Evolutionary conservation across 2,888 invertebrate genomes (phyloP).

Genomic region (Rhaphigaster nebulosa): DNA sequence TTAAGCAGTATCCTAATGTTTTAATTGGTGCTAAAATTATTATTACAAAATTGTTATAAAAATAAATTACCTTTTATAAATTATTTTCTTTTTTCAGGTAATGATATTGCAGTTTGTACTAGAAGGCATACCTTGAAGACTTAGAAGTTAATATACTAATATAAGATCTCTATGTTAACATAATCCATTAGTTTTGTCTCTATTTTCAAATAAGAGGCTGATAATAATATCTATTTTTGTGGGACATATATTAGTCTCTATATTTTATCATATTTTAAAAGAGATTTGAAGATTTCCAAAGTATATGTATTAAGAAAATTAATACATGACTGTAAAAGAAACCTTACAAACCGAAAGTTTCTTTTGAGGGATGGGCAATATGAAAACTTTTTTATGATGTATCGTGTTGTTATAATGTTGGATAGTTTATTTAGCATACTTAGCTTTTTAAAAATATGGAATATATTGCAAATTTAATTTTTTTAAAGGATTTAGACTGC

Average conservation of each 20-base stretch:
- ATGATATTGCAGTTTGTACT: conserved; percentile 49
- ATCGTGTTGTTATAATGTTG: conserved; percentile 54
- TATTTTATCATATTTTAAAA: conserved; percentile 56
- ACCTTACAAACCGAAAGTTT: conserved; percentile 17
- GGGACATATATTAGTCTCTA: conserved; percentile 59
- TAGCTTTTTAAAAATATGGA: conserved; percentile 55
- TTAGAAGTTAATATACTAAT: conserved; percentile 58
- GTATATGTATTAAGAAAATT: conserved; percentile 9
- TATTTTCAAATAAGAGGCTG: conserved; percentile 56
- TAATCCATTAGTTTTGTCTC: conserved; percentile 60
- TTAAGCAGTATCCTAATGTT: no score
- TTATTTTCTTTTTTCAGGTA: conserved; percentile 39
- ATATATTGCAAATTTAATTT: conserved; percentile 42
- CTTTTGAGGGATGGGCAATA: conserved; percentile 52
- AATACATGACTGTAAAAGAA: conserved; percentile 50
- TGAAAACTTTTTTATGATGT: conserved; percentile 41
- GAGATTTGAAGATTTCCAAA: conserved; percentile 56
- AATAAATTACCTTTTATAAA: no score
- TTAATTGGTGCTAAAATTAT: no score
- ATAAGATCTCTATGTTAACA: conserved; percentile 60
- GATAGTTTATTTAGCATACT: conserved; percentile 64
- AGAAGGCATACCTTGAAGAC: conserved; percentile 57
- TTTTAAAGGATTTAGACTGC: conserved; percentile 40
- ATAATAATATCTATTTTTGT: conserved; percentile 60
- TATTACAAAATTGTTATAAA: no score